A percentile compares a stretch with the other conserved stretches of the same genome.
Evolutionary conservation across 1,140 invertebrate genomes (phyloP).

Genomic region (Solen grandis): DNA sequence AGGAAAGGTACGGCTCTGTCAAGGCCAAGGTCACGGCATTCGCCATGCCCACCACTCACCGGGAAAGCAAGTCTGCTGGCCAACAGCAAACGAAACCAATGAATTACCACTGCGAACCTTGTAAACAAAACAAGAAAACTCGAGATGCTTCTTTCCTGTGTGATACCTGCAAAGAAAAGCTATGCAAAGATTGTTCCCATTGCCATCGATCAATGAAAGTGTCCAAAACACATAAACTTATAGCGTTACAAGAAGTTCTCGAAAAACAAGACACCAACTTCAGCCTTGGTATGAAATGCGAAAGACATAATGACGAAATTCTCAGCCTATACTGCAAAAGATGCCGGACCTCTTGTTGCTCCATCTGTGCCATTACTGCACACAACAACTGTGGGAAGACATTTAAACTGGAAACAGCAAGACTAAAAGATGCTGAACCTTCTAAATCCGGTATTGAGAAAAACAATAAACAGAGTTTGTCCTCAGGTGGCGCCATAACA

Average conservation of each 20-base stretch:
- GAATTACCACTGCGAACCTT: conserved; percentile 33
- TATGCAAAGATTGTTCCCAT: conserved; percentile 35
- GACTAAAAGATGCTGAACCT: not conserved
- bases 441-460: not conserved
- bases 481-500: not conserved
- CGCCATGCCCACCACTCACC: not conserved
- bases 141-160: conserved; percentile 30
- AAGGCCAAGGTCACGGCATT: conserved; percentile 1
- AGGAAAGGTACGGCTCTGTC: conserved; percentile 26
- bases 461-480: not conserved
- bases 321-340: conserved; percentile 38
- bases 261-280: not conserved
- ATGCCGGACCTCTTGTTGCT: conserved; percentile 41
- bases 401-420: not conserved
- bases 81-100: not conserved
- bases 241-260: conserved; percentile 12
- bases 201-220: conserved; percentile 48
- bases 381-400: conserved; percentile 10
- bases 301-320: conserved; percentile 26
- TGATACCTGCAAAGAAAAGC: conserved; percentile 31
- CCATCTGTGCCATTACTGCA: conserved; percentile 24
- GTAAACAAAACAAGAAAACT: conserved; percentile 17
- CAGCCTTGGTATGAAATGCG: conserved; percentile 35
- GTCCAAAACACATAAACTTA: conserved; percentile 35
- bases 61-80: not conserved